Base-by-base conservation (phyloP, 2,888 invertebrate genomes). In the Iphiclides podalirius region DNA sequence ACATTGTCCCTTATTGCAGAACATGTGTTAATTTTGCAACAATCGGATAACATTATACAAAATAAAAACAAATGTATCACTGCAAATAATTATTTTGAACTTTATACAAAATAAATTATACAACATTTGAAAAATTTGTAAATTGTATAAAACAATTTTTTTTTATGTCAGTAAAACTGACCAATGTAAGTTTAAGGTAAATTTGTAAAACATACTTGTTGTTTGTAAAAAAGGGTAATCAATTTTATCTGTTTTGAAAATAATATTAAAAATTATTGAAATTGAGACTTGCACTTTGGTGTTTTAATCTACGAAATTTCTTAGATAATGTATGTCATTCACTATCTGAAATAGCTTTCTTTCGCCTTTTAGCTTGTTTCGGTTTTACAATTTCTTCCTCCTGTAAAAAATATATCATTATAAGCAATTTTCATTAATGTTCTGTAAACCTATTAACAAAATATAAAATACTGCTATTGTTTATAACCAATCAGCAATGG, bases 331-430 rank as follows among this genome's bases (percentile, higher is more conserved):
- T 86, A 83, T 88, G 93, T 96, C 94, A 97, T 92, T 97, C 97
- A 86, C 96, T 97, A 85, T 97, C 97, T 60, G 95, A 96, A 76
- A 95, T 93, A 51, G 95, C 93, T 90, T 95, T 95, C 94, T 96
- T 96, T 83, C 97, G 91, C 75, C 96, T 95, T 83, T 97, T 97
- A 55, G 95, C 94, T 84, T 95, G 95, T 83, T 96, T 96, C 66
- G 95, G 95, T 85, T 96, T 96, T 15, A 95, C 94, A 72, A 96
- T 94, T 87, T 96, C 96, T 84, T 97, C 97, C 75, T 97, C 94
- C 93, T 95, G 83, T 87, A 90, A 63, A 20, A 20, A 20, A 59
- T 68, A 71, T n/a, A n/a, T n/a, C n/a, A n/a, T n/a, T n/a, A n/a
- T n/a, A n/a, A n/a, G n/a, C n/a, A n/a, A n/a, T n/a, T n/a, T n/a